Evolutionary conservation across 2,113 vertebrate genomes (phyloP), one percentile per base, ranked within the genome.

Genomic region (Motacilla tschutschensis): DNA sequence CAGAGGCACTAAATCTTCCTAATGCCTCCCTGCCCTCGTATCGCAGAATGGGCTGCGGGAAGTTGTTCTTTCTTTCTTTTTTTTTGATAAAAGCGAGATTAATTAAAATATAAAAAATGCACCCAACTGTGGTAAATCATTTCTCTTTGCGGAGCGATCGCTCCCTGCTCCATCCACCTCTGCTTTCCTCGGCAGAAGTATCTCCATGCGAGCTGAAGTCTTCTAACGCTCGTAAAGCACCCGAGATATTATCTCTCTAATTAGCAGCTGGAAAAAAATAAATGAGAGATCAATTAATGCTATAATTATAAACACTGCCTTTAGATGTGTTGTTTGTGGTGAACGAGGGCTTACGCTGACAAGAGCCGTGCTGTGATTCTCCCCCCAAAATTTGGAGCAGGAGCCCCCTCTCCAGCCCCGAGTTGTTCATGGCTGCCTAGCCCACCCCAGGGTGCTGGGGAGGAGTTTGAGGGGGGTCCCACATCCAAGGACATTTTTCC

Each of bases 271-370:
- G 74, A 12, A 79, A 94, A 79, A 94, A 94, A 92, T 91, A 84
- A 95, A 91, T 28, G 57, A 76, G 48, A 95, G 94, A 96, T 96
- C 95, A 96, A 94, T 97, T 97, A 97, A 96, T 96, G 92, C 86
- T 88, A 87, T 95, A 96, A 97, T 96, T 96, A 94, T 95, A 95
- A 95, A 59, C 84, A 96, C 59, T 88, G 94, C 95, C 84, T 95
- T 94, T 95, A 91, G 92, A 95, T 94, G 69, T 83, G 91, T 92
- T 93, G 83, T 87, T 96, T 83, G 83, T 85, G 91, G 94, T 73
- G 93, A 95, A 47, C 7, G 53, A 92, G 92, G 43, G 78, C 64
- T 65, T 93, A 87, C 0, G 22, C 87, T 70, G 90, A 65, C 38
- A 33, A 40, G 76, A 69, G 57, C 78, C 9, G 4, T 28, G 44